Evolutionary conservation across 1,140 invertebrate genomes (phyloP).

Genomic region (Drosophila prosaltans): DNA sequence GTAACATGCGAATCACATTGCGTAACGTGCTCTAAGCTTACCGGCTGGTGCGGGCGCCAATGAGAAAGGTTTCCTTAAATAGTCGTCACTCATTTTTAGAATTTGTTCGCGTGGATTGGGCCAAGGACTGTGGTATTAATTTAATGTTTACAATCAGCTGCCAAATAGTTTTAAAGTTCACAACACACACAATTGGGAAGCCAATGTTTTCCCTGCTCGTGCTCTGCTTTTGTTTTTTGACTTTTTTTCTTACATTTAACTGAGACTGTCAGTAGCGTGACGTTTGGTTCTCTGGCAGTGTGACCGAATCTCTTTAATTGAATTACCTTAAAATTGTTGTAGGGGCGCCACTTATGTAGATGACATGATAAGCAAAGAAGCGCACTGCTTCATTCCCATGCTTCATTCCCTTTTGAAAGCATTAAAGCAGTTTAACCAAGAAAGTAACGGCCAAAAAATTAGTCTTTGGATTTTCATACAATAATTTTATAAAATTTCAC

Average conservation of each 20-base stretch:
- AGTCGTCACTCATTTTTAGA: conserved; percentile 81
- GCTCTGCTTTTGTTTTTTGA: conserved; percentile 51
- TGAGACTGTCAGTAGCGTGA: conserved; percentile 18
- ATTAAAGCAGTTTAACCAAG: too few species aligned
- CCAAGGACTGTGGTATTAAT: conserved; percentile 45
- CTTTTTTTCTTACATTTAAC: conserved; percentile 31
- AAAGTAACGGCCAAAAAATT: too few species aligned
- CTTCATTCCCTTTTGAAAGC: too few species aligned
- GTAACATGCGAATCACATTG: conserved; percentile 52
- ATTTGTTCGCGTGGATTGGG: conserved; percentile 52
- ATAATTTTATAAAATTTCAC: too few species aligned
- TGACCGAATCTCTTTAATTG: not conserved
- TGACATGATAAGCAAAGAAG: too few species aligned
- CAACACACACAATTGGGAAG: conserved; percentile 48
- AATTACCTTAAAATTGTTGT: not conserved
- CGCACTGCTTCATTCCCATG: too few species aligned
- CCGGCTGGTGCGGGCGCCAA: conserved; percentile 60
- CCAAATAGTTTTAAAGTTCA: conserved; percentile 39
- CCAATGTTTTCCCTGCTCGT: conserved; percentile 35
- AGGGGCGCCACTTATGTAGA: not conserved
- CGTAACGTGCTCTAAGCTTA: conserved; percentile 68
- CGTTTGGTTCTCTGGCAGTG: conserved; percentile 13
- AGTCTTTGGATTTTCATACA: too few species aligned
- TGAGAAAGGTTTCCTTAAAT: conserved; percentile 78
- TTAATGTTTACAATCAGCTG: conserved; percentile 43